Base-by-base conservation (phyloP, 2,113 vertebrate species). In the Leucopsar rothschildi region DNA sequence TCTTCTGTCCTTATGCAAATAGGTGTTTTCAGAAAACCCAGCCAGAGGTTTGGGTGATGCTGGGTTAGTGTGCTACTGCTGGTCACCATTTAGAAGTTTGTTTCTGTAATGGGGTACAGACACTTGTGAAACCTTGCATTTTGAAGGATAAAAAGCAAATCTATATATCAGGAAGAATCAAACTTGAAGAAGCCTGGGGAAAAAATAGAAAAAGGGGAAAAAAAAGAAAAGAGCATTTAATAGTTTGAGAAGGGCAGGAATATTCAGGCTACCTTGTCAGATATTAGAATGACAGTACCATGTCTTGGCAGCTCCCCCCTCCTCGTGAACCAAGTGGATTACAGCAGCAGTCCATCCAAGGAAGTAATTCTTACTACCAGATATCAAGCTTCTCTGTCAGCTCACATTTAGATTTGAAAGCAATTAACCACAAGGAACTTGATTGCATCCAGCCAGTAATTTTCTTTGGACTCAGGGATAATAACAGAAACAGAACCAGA, bases 381-480 rank as follows among this genome's bases (percentile, higher is more conserved):
- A 82, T 76, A 95, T 23, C 52, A 76, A 89, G 50, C 56, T 96
- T 87, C 72, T 94, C 59, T 94, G 82, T 79, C 71, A 88, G 49
- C 75, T 97, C 75, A 57, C 71, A 70, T 95, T 92, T 79, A 37
- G 40, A 65, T 88, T 90, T 92, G 85, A 95, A 71, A 94, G 77
- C 90, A 94, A 88, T 92, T 96, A 94, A 80, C 73, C 35, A 12
- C 91, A 93, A 92, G 81, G 42, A 96, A 83, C 85, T 86, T 96
- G 88, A 93, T 95, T 88, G 63, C 81, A 82, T 84, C 25, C 57
- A 95, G 49, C 15, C 75, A 79, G 56, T 89, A 73, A 95, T 96
- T 96, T 97, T 79, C 77, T 95, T 93, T 78, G 65, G 65, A 57
- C 71, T 86, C 11, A 17, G 40, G 87, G 52, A 81, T 93, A 88